Evolutionary conservation across 2,113 vertebrate genomes (phyloP).

Genomic region (Hydrochoerus hydrochaeris): DNA sequence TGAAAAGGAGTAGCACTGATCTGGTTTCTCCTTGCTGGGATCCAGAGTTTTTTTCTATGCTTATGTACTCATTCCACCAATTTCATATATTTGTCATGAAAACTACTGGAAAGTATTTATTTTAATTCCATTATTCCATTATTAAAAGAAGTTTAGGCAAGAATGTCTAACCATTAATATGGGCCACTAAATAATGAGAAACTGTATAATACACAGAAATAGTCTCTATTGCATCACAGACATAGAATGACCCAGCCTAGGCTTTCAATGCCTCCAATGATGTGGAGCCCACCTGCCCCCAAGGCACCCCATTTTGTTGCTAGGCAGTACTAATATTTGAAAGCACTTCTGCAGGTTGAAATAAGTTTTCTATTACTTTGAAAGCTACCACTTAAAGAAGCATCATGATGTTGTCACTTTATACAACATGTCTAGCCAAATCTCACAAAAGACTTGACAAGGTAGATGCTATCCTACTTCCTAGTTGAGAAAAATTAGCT

Average conservation of each 20-base stretch:
- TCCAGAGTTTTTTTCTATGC: background rate
- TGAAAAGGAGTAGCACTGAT: background rate
- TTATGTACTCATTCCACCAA: background rate
- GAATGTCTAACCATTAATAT: background rate
- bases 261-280: background rate
- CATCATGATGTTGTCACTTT: background rate
- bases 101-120: background rate
- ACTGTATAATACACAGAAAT: background rate
- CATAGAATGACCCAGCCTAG: background rate
- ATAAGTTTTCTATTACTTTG: slow-evolving; percentile 41
- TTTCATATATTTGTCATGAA: background rate
- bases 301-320: background rate
- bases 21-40: background rate
- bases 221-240: background rate
- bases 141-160: background rate
- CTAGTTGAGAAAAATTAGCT: background rate
- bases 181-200: background rate
- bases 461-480: background rate
- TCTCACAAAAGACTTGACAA: background rate
- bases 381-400: background rate
- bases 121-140: background rate
- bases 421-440: background rate
- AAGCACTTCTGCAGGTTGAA: background rate
- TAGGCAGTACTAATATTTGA: background rate
- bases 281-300: background rate